Conservation (phyloP, 1,140 invertebrate species). For the Ceratosolen fusciceps region DNA sequence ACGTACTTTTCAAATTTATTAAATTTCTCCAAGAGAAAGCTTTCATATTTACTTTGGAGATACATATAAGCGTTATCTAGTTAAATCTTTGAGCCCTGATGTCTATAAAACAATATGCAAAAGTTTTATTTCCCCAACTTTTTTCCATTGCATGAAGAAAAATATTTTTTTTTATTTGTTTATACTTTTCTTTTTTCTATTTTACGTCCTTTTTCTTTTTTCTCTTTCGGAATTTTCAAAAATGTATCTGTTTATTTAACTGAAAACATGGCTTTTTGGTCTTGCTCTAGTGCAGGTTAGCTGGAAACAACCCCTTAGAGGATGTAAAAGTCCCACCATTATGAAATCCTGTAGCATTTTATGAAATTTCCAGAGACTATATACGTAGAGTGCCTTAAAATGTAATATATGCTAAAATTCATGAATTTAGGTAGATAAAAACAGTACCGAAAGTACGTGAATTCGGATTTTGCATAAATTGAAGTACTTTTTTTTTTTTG, state of each 20-base stretch:
- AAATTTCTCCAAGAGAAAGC: slow-evolving; percentile 5
- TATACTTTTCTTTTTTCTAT: too few relatives aligned
- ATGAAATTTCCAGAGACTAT: slow-evolving; percentile 14
- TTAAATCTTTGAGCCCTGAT: neutral
- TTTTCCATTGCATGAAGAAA: neutral
- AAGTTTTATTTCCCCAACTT: neutral
- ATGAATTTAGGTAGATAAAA: slow-evolving; percentile 20
- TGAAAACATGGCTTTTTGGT: neutral
- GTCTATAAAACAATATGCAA: neutral
- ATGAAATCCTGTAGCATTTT: slow-evolving; percentile 4
- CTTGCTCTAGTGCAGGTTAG: neutral
- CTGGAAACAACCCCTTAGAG: slow-evolving; percentile 2
- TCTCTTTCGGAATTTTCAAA: neutral
- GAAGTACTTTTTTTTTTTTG: neutral
- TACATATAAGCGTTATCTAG: neutral
- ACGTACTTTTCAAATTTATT: neutral
- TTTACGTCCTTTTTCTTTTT: neutral
- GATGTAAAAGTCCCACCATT: slow-evolving; percentile 10
- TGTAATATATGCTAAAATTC: slow-evolving; percentile 14
- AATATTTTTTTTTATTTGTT: neutral
- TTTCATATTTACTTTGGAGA: neutral
- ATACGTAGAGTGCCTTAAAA: slow-evolving; percentile 1
- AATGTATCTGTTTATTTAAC: slow-evolving; percentile 12
- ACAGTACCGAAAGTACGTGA: slow-evolving; percentile 2
- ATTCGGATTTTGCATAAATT: slow-evolving; percentile 18